Evolutionary conservation across 37 sponge, comb jelly and placozoan genomes (phyloP), one percentile per base, ranked within the genome.

Genomic region (Agelas oroides): DNA sequence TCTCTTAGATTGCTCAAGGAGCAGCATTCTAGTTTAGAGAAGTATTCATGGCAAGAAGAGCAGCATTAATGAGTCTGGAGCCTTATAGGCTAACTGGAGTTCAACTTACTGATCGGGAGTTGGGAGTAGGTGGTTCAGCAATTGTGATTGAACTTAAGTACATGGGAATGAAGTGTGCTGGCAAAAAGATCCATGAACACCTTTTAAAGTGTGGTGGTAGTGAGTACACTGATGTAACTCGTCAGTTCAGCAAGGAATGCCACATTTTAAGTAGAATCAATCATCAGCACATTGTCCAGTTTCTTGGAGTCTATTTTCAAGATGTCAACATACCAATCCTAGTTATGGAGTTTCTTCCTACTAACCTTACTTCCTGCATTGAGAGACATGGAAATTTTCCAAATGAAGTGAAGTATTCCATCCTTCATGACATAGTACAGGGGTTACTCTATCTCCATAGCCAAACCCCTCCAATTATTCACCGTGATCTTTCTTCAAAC

Each of bases 161-260:
- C 71, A 81, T 56, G 71, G 82, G 82, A 70, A 58, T 17, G 16
- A 70, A 35, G 36, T 81, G 71, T 70, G 82, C 82, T n/a, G 82
- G 70, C n/a, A 81, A 81, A 68, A 81, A 70, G 59, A 66, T 81
- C 25, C 82, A 81, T 27, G 82, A 67, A 2, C 17, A 54, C 23
- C 55, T 81, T 39, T 23, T 57, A 17, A 67, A 55, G 33, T 33
- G 60, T 25, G 65, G 63, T 61, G 78, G 46, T 16, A 21, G 23
- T 31, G 70, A 70, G 31, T 70, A 59, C 24, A 21, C 34, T 61
- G 40, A 57, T 21, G 59, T 21, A 1, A 37, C 38, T 12, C 82
- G 56, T n/a, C 15, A 14, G 2, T 81, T 81, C 38, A 67, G 69
- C 18, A 70, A n/a, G 38, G 82, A 81, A 55, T 81, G 82, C 38